Percentiles rank a stretch among this genome's conserved stretches.
phyloP scores from a whole-genome alignment of 2,888 invertebrate species.

The Acanthopleura granulata region DNA sequence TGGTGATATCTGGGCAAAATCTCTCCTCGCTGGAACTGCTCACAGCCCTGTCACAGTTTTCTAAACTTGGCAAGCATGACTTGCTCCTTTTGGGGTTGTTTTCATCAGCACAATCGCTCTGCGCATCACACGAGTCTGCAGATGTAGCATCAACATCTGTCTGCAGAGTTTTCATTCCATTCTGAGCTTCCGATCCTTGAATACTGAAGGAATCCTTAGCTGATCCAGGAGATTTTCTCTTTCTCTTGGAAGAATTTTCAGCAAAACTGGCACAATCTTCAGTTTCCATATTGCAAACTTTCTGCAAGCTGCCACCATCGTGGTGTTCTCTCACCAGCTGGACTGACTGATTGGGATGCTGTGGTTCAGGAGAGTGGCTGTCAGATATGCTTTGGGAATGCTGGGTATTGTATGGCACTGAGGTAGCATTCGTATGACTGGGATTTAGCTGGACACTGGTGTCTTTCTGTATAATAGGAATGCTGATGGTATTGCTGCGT shows the following conservation, averaged over 20 bases:
- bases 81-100: constrained; percentile 18
- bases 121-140: neutral
- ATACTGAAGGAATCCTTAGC: neutral
- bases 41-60: neutral
- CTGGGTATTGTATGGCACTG: neutral
- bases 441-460: neutral
- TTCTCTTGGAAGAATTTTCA: constrained; percentile 9
- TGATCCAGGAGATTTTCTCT: constrained; percentile 11
- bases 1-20: constrained; percentile 35
- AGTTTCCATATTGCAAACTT: neutral
- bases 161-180: constrained; percentile 2
- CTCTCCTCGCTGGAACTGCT: constrained; percentile 14
- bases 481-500: neutral
- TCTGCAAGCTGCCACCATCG: neutral
- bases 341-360: neutral
- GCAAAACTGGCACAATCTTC: neutral
- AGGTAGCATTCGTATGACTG: neutral
- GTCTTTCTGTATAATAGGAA: constrained; percentile 19
- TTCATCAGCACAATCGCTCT: neutral
- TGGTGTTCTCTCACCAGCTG: neutral
- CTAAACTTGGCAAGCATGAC: constrained; percentile 11
- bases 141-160: neutral
- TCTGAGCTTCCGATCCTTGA: neutral
- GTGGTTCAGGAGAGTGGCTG: neutral
- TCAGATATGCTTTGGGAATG: neutral